Base-by-base conservation (phyloP, 2,888 invertebrate species). In the Operophtera brumata region DNA sequence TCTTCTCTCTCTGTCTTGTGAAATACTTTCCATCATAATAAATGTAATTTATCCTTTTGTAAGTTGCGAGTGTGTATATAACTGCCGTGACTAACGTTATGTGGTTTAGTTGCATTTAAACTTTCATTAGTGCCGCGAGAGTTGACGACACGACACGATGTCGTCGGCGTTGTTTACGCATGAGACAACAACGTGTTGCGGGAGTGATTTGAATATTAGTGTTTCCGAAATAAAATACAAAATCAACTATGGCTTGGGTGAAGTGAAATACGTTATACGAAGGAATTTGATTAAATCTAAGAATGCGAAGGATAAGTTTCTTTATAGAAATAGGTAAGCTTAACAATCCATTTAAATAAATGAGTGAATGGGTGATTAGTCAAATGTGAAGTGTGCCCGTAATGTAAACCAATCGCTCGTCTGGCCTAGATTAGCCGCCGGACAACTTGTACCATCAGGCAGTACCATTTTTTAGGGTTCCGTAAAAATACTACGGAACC, bases 241-340 rank as follows among this genome's bases (percentile, higher is more conserved):
- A 46, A 28, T 57, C 0, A 37, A 42, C 9, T 10, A 42, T 42
- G 37, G 52, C 37, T 42, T 59, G 0, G 45, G 56, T 43, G 80
- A 80, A 58, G 67, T 82, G 28, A 76, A 75, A 46, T 73, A 76
- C 44, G 75, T 75, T 40, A 61, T 82, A 45, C 66, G 73, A 36
- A 75, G 79, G 53, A 81, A 76, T 52, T 86, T 79, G 77, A 62
- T 78, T 20, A 80, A 73, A 54, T 80, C 84, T 1, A 86, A 80
- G 69, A 84, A 76, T 62, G 65, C 80, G 30, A 76, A 73, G 36
- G 63, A 65, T 9, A 78, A 73, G 57, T 54, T 80, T 47, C 75
- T 81, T 30, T 75, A 77, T 54, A 61, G 62, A 42, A 80, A 86
- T 67, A 84, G 83, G 86, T 86, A 62, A 78, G 81, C 11, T 37